Evolutionary conservation across 2,797 vertebrate genomes (phyloP), one percentile per base, ranked within the genome.

Genomic region (Onychomys torridus): DNA sequence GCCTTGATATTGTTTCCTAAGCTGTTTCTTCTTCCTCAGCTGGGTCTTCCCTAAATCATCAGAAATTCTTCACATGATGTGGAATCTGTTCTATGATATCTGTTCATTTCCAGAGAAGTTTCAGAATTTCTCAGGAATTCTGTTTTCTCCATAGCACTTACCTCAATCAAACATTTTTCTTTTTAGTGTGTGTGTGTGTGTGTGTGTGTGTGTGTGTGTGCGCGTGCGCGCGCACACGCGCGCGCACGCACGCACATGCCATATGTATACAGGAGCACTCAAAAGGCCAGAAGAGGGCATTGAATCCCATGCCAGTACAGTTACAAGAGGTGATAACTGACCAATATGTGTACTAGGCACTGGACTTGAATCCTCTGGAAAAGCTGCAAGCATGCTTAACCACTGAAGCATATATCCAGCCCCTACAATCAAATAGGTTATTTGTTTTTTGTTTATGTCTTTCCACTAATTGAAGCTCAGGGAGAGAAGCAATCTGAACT

Each of bases 61-160:
- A 59, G 23, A 29, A 6, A 65, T 55, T 83, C 49, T 61, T 79
- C 17, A 75, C 11, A 32, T 77, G 2, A 4, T 63, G 52, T 27
- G 4, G 5, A n/a, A 21, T 81, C 78, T 89, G 25, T 87, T 81
- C 71, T 91, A 77, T n/a, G 88, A 90, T 25, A n/a, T n/a, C n/a
- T n/a, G n/a, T n/a, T 85, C 81, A 78, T 23, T 69, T 96, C 43
- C 16, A 52, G 67, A 85, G 27, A 46, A 2, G 1, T 76, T 43
- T 75, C 84, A 52, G 27, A 78, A 78, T 78, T 94, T 89, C 92
- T 84, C 14, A 67, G 69, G n/a, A 13, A 37, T 69, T 71, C 75
- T 32, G 75, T 0, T 97, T 75, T 88, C 25, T 87, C 91, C 59
- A 93, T 25, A 65, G 71, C 19, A 73, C 71, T 55, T 87, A 83